phyloP scores from a whole-genome alignment of 2,888 invertebrate genomes.

The Acheta domesticus region DNA sequence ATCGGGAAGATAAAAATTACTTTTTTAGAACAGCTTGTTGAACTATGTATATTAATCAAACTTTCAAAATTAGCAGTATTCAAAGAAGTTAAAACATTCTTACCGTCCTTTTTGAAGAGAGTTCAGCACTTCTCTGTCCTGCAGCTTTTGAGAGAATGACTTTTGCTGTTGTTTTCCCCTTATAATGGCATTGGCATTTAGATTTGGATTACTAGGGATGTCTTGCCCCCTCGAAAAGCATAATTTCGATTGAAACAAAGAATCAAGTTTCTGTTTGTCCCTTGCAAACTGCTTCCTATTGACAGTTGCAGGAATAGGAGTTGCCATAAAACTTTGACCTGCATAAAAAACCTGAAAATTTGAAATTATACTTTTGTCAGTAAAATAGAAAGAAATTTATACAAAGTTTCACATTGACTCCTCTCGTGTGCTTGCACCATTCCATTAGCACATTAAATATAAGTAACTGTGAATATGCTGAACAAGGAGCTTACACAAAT shows the following conservation, averaged over 20 bases:
- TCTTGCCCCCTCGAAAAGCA: no score
- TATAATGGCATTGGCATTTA: no score
- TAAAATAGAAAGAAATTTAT: neutral
- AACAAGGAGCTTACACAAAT: no score
- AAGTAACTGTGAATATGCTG: no score
- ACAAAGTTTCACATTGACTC: no score
- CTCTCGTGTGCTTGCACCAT: no score
- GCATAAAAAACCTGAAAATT: slow-evolving; percentile 62
- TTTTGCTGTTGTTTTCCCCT: neutral
- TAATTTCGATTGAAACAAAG: slow-evolving; percentile 49
- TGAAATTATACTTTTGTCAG: neutral
- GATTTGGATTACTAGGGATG: no score
- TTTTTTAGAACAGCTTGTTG: no score
- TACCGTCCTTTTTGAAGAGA: neutral
- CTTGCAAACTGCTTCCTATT: slow-evolving; percentile 61
- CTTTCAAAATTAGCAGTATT: no score
- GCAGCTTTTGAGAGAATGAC: neutral
- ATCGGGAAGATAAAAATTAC: no score
- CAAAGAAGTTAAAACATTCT: neutral
- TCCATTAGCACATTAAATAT: no score
- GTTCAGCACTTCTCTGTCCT: neutral
- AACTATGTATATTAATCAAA: no score
- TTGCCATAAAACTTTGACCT: slow-evolving; percentile 67
- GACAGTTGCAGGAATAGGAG: slow-evolving; percentile 65
- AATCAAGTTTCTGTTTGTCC: slow-evolving; percentile 63